Evolutionary conservation across 2,797 vertebrate species (phyloP), one percentile per base, ranked within the genome.

Genomic region (Acanthornis magna): DNA sequence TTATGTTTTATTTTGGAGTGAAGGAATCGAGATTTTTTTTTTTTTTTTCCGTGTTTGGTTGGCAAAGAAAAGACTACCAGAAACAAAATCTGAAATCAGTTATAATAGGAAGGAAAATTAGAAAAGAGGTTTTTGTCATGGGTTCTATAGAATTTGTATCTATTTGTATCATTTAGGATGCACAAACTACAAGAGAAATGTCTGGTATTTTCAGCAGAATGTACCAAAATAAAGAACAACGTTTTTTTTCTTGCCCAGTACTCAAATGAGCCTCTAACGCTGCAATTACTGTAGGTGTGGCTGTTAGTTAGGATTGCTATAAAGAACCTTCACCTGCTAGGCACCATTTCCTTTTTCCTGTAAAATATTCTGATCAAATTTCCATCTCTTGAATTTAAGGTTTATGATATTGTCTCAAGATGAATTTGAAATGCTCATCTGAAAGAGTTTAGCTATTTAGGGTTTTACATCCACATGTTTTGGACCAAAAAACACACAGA

Each of bases 201-300:
- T 2, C 7, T n/a, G 10, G 1, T 29, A 55, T 75, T 76, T 86
- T 48, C 60, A 82, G 54, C 40, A 78, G 48, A 70, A 30, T 0
- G 1, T 19, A 66, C 73, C 11, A 58, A 78, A 86, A 73, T 18
- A n/a, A 51, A 47, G 8, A 50, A 27, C 5, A 21, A 10, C 1
- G 36, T 5, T 0, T 1, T 1, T 8, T 63, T 82, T 30, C 40
- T 40, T 29, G 5, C 34, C 26, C 65, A 34, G 10, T 57, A n/a
- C 38, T 38, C 40, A 51, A 54, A 62, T 11, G 3, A 88, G 13
- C 23, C 16, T 81, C 5, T 57, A 26, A 47, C 3, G 2, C 1
- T 54, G 18, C 58, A 76, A 47, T 61, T 51, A 32, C 8, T 18
- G 9, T 1, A 73, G 54, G 8, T 13, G 8, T 4, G 30, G 30